phyloP scores from a whole-genome alignment of 2,888 invertebrate genomes.

The Saturnia pavonia region DNA sequence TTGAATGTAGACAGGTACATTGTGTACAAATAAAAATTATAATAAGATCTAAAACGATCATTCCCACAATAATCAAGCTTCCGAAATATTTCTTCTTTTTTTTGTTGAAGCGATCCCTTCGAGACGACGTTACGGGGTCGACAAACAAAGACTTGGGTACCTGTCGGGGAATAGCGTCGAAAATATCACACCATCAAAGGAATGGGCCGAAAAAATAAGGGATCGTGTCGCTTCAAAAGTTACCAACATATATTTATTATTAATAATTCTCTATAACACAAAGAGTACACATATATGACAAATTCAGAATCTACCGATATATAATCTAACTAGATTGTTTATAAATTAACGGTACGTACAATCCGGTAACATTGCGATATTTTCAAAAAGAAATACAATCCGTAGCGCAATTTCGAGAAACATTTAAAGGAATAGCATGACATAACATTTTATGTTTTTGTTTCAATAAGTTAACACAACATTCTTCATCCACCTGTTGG shows the following conservation, averaged over 20 bases:
- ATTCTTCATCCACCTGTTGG: too few relatives aligned
- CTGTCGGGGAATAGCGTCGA: conserved; percentile 22
- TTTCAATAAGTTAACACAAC: too few relatives aligned
- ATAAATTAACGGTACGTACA: too few relatives aligned
- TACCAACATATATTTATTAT: neutral
- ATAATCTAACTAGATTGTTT: too few relatives aligned
- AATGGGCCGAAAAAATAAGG: conserved; percentile 8
- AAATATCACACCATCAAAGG: conserved; percentile 2
- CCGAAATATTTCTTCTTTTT: conserved; percentile 19
- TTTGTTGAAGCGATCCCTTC: conserved; percentile 20
- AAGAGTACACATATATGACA: neutral
- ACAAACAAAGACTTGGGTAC: conserved; percentile 23
- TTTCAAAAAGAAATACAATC: too few relatives aligned
- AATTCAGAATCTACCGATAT: too few relatives aligned
- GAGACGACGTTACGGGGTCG: conserved; percentile 10
- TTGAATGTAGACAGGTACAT: neutral
- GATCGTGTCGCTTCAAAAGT: neutral
- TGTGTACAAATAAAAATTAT: neutral
- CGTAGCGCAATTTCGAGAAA: too few relatives aligned
- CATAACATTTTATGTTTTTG: too few relatives aligned
- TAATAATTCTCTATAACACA: neutral
- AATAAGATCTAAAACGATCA: conserved; percentile 2
- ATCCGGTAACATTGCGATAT: too few relatives aligned
- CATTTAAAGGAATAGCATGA: too few relatives aligned
- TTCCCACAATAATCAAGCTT: conserved; percentile 30